phyloP scores from a whole-genome alignment of 2,797 vertebrate genomes.

The Crypturellus tataupa region DNA sequence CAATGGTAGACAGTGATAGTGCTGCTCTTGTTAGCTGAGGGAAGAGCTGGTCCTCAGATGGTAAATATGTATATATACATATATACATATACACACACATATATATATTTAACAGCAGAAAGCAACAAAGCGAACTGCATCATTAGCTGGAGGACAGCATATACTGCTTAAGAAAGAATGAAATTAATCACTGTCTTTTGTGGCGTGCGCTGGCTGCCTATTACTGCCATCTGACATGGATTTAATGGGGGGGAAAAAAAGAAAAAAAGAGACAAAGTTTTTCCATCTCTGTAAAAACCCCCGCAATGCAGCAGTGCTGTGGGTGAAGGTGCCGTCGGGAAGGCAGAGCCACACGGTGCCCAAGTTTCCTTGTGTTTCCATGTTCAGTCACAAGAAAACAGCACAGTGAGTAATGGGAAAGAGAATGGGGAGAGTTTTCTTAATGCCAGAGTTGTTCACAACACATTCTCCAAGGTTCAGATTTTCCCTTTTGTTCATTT shows the following conservation, averaged over 20 bases:
- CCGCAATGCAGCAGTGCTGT: neutral
- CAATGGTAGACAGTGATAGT: neutral
- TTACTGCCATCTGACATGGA: neutral
- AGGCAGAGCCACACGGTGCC: fast-evolving
- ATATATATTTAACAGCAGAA: neutral
- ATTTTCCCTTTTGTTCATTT: neutral
- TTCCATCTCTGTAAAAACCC: neutral
- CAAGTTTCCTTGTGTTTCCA: neutral
- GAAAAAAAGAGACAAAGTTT: neutral
- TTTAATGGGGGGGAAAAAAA: neutral
- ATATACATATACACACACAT: neutral
- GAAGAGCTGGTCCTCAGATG: neutral
- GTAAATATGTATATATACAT: neutral
- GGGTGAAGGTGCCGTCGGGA: fast-evolving
- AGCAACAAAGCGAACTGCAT: neutral
- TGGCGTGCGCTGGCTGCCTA: neutral
- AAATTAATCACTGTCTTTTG: neutral
- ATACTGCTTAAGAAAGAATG: neutral
- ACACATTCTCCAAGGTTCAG: neutral
- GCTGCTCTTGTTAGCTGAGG: neutral
- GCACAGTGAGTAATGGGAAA: neutral
- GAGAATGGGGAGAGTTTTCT: neutral
- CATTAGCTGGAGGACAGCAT: neutral
- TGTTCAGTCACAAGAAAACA: fast-evolving
- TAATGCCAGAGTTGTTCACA: neutral